Evolutionary conservation across 2,888 invertebrate species (phyloP).

Genomic region (Trissonchulus sp.): DNA sequence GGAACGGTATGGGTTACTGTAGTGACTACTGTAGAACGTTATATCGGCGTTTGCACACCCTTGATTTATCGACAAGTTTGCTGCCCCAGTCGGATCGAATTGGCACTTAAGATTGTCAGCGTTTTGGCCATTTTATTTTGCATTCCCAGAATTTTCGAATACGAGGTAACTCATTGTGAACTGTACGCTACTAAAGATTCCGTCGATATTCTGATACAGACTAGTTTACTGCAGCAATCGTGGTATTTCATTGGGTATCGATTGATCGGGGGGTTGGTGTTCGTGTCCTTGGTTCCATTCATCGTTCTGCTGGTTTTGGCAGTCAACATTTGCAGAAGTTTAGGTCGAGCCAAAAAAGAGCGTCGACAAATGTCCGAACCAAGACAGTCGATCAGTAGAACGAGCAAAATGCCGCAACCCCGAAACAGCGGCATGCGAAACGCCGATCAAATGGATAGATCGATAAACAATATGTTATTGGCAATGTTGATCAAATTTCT

Average conservation of each 20-base stretch:
- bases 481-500: conserved; percentile 1
- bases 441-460: neutral
- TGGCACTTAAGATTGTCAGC: neutral
- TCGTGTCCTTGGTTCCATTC: neutral
- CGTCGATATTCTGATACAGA: neutral
- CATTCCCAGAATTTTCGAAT: neutral
- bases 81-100: neutral
- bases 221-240: neutral
- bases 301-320: neutral
- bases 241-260: neutral
- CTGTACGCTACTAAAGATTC: neutral
- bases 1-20: neutral
- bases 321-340: neutral
- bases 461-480: neutral
- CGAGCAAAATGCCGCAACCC: neutral
- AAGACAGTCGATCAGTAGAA: neutral
- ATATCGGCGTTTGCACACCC: neutral
- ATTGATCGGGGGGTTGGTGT: neutral
- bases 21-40: neutral
- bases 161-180: neutral
- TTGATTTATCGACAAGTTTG: neutral
- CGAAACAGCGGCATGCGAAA: neutral
- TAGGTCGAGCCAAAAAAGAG: neutral
- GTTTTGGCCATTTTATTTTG: neutral
- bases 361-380: neutral